Conservation (phyloP, 2,888 invertebrate genomes). For the Willowsia nigromaculata region DNA sequence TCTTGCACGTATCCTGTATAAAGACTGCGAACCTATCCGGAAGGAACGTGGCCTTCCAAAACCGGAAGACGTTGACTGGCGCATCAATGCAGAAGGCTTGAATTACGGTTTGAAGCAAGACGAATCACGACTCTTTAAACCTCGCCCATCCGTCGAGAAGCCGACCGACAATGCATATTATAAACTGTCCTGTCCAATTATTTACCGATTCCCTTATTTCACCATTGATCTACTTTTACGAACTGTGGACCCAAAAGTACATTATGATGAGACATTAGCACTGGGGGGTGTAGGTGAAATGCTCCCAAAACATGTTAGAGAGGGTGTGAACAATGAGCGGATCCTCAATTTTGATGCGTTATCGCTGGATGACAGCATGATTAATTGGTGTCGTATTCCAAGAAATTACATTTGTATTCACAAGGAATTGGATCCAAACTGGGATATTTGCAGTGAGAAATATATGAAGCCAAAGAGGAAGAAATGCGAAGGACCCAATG, state of each 20-base stretch:
- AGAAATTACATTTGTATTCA: constrained; percentile 37
- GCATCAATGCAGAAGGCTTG: not conserved
- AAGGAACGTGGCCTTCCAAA: not conserved
- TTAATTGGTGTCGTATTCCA: constrained; percentile 39
- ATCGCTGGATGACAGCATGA: not conserved
- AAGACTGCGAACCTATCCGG: constrained; percentile 19
- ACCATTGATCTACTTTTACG: constrained; percentile 19
- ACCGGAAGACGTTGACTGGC: constrained; percentile 23
- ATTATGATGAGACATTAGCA: constrained; percentile 21
- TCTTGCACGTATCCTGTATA: not conserved
- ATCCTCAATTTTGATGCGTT: constrained; percentile 41
- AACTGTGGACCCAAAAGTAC: not conserved
- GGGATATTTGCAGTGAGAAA: not conserved
- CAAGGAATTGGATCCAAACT: not conserved
- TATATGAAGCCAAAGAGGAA: not conserved
- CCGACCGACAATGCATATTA: constrained; percentile 9
- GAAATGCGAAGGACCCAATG: not conserved
- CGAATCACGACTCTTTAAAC: not conserved
- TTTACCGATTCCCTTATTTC: constrained; percentile 35
- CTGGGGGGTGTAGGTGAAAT: not conserved
- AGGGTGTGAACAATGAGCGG: constrained; percentile 32
- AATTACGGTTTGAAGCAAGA: constrained; percentile 12
- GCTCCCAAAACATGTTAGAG: constrained; percentile 27
- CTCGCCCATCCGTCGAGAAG: not conserved
- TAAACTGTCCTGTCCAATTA: not conserved